A percentile compares a stretch with the other conserved stretches of the same genome.
phyloP scores from a whole-genome alignment of 2,888 invertebrate species.

The Leucophora obtusa region DNA sequence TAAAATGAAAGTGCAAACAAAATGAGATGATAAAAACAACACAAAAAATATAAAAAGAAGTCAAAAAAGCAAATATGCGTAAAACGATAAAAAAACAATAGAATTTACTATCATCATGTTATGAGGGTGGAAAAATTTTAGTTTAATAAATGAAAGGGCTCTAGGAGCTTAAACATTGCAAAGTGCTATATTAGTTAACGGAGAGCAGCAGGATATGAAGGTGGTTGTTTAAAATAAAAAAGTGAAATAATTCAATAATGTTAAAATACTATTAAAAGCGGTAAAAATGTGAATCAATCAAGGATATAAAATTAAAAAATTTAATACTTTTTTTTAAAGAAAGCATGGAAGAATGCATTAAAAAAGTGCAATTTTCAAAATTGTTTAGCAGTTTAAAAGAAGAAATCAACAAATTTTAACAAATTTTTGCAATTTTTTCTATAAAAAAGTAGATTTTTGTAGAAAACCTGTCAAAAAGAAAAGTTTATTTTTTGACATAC shows the following conservation, averaged over 20 bases:
- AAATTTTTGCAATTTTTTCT: neutral
- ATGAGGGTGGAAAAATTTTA: constrained; percentile 28
- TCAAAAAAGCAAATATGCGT: constrained; percentile 46
- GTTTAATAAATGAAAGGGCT: constrained; percentile 38
- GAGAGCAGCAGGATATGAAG: constrained; percentile 57
- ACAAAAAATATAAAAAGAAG: constrained; percentile 14
- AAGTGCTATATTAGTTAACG: constrained; percentile 52
- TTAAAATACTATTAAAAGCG: constrained; percentile 17
- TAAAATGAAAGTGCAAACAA: constrained; percentile 11
- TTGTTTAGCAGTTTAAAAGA: too few species aligned
- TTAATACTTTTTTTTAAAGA: neutral
- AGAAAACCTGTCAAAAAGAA: constrained; percentile 51
- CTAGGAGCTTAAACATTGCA: constrained; percentile 22
- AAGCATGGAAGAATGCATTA: constrained; percentile 12
- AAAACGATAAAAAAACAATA: constrained; percentile 39
- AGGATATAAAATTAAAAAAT: neutral
- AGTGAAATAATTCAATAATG: constrained; percentile 14
- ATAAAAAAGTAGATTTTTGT: neutral
- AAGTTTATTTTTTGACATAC: neutral
- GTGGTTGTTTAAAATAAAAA: constrained; percentile 44
- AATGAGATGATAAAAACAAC: constrained; percentile 22
- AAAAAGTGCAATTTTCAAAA: neutral
- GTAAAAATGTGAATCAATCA: constrained; percentile 24
- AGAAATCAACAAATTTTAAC: too few species aligned
- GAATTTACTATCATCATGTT: constrained; percentile 39